phyloP scores from a whole-genome alignment of 2,113 vertebrate species.

The Cyprinus carpio region DNA sequence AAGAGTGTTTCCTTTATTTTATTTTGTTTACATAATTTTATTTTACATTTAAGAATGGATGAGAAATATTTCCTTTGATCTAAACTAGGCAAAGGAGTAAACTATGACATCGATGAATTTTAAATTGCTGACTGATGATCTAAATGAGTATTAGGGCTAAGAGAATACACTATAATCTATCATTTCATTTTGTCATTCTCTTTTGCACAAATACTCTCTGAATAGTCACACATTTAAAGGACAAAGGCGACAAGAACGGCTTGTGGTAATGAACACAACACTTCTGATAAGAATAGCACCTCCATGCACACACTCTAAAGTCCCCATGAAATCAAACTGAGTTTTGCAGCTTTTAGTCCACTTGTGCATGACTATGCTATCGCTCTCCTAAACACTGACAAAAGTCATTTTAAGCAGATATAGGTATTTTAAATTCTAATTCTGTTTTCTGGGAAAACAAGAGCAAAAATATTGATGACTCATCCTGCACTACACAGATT shows the following conservation, averaged over 20 bases:
- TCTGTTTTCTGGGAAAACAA: neutral
- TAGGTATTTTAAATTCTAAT: neutral
- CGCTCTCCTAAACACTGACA: neutral
- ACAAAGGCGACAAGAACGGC: constrained; percentile 45
- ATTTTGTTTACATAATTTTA: neutral
- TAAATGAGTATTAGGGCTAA: neutral
- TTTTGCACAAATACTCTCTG: constrained; percentile 9
- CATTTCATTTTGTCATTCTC: neutral
- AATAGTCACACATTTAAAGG: constrained; percentile 35
- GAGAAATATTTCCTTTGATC: constrained; percentile 8
- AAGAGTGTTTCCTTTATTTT: neutral
- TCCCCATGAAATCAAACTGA: neutral
- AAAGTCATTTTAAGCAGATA: neutral
- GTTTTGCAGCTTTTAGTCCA: neutral
- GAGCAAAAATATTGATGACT: neutral
- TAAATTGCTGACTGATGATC: neutral
- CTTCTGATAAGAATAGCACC: constrained; percentile 31
- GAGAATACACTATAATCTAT: neutral
- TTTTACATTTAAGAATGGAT: neutral
- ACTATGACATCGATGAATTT: neutral
- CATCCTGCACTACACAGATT: neutral
- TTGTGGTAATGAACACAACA: constrained; percentile 31
- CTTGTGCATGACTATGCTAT: neutral
- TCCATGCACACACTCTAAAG: neutral
- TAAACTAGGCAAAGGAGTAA: neutral